A percentile compares a stretch with the other conserved stretches of the same genome.
These are phyloP conservation scores for Petroica traversi DNA, from an alignment of 2,113 vertebrate genomes.

Conservation along the genomic window DNA sequence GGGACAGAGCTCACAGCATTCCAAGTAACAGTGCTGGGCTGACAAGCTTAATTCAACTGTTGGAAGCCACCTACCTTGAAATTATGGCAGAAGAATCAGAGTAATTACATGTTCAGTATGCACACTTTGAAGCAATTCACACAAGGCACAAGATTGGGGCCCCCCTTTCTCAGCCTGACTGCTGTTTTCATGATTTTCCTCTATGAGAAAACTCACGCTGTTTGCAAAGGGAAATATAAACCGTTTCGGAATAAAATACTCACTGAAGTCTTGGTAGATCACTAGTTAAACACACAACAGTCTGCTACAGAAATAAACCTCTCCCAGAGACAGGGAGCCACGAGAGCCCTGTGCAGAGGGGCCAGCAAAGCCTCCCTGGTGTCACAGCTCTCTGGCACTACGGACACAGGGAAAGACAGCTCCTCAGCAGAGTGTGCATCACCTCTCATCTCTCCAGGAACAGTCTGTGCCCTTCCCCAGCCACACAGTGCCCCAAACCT, in stretches of 20 bases:
- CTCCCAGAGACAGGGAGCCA: neutral
- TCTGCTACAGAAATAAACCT: neutral
- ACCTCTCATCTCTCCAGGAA: neutral
- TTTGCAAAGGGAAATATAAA: neutral
- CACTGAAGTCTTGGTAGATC: neutral
- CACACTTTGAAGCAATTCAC: neutral
- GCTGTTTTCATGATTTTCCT: neutral
- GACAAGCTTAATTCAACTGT: neutral
- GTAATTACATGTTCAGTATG: neutral
- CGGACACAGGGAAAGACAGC: no score
- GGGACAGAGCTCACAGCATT: neutral
- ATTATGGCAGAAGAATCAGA: neutral
- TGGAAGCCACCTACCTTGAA: neutral
- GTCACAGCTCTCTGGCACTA: neutral
- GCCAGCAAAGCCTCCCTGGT: neutral
- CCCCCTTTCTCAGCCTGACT: neutral
- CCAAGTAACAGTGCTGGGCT: neutral
- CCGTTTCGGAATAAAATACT: neutral
- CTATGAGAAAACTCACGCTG: neutral
- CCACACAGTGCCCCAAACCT: neutral
- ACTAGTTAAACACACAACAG: neutral
- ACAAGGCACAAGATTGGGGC: neutral
- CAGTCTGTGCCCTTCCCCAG: fast-evolving
- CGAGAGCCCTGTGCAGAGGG: neutral
- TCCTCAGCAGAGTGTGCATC: fast-evolving